These are phyloP conservation scores for Drosophila pandora DNA, from an alignment of 1,140 invertebrate genomes.

Conservation along the genomic window DNA sequence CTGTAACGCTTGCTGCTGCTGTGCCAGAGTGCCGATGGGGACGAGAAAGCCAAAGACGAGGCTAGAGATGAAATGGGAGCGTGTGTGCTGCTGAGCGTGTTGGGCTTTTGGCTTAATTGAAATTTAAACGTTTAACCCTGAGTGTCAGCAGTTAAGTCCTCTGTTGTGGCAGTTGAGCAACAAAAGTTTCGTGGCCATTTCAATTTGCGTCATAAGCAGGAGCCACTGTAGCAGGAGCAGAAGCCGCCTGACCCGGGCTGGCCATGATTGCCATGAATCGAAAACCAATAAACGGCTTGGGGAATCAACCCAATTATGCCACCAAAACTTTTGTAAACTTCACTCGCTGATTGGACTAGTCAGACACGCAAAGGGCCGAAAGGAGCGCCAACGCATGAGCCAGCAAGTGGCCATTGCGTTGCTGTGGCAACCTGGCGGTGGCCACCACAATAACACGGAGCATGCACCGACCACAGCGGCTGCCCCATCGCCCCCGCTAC, in stretches of 20 bases:
- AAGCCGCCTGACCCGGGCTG: not conserved
- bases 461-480: slow-evolving; percentile 62
- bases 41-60: slow-evolving; percentile 1
- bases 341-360: slow-evolving; percentile 31
- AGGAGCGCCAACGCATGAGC: slow-evolving; percentile 30
- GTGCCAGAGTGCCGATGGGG: slow-evolving; percentile 37
- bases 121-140: slow-evolving; percentile 75
- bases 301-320: slow-evolving; percentile 77
- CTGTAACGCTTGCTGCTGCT: slow-evolving; percentile 62
- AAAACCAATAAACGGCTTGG: slow-evolving; percentile 66
- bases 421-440: slow-evolving; percentile 59
- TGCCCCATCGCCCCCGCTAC: not conserved
- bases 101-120: slow-evolving; percentile 77
- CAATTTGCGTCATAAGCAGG: slow-evolving; percentile 39
- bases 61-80: slow-evolving; percentile 1
- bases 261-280: slow-evolving; percentile 34
- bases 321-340: slow-evolving; percentile 59
- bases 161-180: slow-evolving; percentile 51
- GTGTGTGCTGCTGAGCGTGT: slow-evolving; percentile 15
- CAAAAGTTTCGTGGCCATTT: slow-evolving; percentile 47
- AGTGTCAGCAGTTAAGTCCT: slow-evolving; percentile 64
- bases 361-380: slow-evolving; percentile 53
- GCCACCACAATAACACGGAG: slow-evolving; percentile 79
- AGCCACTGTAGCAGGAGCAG: slow-evolving; percentile 11
- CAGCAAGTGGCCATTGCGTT: slow-evolving; percentile 52